phyloP scores from a whole-genome alignment of 2,113 vertebrate genomes.

The Nannobrachium achirus region DNA sequence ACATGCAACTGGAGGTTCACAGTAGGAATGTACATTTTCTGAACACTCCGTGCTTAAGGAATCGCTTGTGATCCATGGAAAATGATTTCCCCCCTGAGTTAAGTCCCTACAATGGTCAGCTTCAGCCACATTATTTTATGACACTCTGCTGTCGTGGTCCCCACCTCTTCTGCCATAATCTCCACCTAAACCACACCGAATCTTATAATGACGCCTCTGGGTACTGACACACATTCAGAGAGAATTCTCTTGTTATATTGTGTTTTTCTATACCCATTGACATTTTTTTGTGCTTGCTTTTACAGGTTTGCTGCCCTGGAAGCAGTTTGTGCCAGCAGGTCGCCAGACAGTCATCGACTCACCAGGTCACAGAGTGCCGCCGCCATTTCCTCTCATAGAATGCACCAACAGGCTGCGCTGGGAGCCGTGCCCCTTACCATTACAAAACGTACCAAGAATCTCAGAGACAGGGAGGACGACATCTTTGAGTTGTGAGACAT shows the following conservation, averaged over 20 bases:
- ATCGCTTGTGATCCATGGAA: too few species aligned
- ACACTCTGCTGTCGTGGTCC: not conserved
- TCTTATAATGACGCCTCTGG: too few species aligned
- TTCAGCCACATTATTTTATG: not conserved
- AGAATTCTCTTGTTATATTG: not conserved
- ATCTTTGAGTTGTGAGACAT: constrained; percentile 88
- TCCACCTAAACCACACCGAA: too few species aligned
- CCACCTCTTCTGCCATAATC: too few species aligned
- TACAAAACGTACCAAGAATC: constrained; percentile 78
- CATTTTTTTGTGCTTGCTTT: too few species aligned
- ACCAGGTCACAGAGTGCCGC: constrained; percentile 43
- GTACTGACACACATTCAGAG: too few species aligned
- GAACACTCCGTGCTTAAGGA: too few species aligned
- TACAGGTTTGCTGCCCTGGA: constrained; percentile 74
- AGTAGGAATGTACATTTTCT: too few species aligned
- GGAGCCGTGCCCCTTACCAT: constrained; percentile 82
- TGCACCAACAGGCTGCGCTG: constrained; percentile 70
- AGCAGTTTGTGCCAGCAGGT: constrained; percentile 42
- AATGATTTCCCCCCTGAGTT: too few species aligned
- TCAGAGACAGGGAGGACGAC: constrained; percentile 87
- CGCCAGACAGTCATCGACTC: constrained; percentile 32
- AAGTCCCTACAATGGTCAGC: too few species aligned
- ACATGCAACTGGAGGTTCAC: too few species aligned
- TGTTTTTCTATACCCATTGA: constrained; percentile 19
- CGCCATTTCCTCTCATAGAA: constrained; percentile 23